These are phyloP conservation scores for Arvicanthis niloticus DNA, from an alignment of 2,113 vertebrate genomes.

Conservation along the genomic window DNA sequence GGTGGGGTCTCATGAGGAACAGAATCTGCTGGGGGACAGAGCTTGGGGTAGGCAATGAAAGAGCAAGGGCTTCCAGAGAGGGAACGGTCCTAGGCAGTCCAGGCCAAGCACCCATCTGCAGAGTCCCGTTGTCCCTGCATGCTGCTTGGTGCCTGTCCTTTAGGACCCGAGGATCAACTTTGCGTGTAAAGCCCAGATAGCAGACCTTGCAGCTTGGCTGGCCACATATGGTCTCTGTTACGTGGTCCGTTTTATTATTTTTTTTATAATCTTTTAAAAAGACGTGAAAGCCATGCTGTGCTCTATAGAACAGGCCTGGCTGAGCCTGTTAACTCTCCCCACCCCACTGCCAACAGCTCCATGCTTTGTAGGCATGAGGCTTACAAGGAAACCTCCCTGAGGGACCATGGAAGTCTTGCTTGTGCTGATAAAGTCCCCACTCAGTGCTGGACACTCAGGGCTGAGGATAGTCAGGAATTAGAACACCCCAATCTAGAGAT, in stretches of 20 bases:
- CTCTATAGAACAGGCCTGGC: background rate
- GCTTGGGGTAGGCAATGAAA: background rate
- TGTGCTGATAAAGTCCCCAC: background rate
- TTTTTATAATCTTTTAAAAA: conserved; percentile 11
- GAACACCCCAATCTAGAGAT: background rate
- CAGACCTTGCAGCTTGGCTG: background rate
- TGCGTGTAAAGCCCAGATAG: background rate
- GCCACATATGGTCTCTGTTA: background rate
- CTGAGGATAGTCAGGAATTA: background rate
- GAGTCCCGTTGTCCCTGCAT: background rate
- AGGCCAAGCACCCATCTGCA: background rate
- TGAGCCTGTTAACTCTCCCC: background rate
- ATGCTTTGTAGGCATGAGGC: background rate
- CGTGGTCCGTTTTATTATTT: background rate
- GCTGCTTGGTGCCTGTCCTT: background rate
- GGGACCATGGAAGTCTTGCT: background rate
- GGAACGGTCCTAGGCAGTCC: background rate
- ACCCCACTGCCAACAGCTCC: background rate
- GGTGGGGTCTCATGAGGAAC: background rate
- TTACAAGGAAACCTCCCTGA: no score
- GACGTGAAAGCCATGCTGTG: background rate
- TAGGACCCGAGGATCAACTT: background rate
- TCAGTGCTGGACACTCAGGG: background rate
- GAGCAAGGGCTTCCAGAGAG: background rate
- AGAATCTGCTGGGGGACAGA: background rate